A percentile compares a stretch with the other conserved stretches of the same genome.
Evolutionary conservation across 2,888 invertebrate species (phyloP).

Genomic region (Flabesymbios commensalis): DNA sequence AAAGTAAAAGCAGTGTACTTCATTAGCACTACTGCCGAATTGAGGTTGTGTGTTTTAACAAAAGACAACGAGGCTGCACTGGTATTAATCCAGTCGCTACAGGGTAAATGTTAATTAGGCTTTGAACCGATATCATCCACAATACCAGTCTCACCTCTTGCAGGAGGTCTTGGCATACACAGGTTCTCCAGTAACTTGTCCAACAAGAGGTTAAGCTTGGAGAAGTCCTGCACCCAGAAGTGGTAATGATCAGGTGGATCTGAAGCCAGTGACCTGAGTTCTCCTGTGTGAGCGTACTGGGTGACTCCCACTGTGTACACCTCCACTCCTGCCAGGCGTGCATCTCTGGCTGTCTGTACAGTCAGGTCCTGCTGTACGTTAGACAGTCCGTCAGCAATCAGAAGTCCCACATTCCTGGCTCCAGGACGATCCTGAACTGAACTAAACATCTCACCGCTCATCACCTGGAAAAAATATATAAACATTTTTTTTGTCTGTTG

Average conservation of each 20-base stretch:
- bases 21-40: no score
- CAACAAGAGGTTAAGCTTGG: not conserved
- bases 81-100: no score
- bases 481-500: no score
- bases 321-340: not conserved
- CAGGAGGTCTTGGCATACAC: constrained; percentile 8
- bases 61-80: no score
- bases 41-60: no score
- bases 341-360: not conserved
- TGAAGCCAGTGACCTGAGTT: constrained; percentile 11
- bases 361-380: constrained; percentile 4
- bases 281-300: constrained; percentile 5
- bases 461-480: no score
- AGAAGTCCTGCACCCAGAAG: constrained; percentile 7
- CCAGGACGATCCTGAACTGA: constrained; percentile 2
- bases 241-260: constrained; percentile 9
- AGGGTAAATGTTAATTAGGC: no score
- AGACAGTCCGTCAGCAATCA: constrained; percentile 15
- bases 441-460: not conserved
- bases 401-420: constrained; percentile 6
- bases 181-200: constrained; percentile 8
- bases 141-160: no score
- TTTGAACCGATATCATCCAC: no score
- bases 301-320: constrained; percentile 14
- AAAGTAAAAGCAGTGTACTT: no score